Evolutionary conservation across 2,888 invertebrate genomes (phyloP), one percentile per base, ranked within the genome.

Genomic region (Acleris emargana): DNA sequence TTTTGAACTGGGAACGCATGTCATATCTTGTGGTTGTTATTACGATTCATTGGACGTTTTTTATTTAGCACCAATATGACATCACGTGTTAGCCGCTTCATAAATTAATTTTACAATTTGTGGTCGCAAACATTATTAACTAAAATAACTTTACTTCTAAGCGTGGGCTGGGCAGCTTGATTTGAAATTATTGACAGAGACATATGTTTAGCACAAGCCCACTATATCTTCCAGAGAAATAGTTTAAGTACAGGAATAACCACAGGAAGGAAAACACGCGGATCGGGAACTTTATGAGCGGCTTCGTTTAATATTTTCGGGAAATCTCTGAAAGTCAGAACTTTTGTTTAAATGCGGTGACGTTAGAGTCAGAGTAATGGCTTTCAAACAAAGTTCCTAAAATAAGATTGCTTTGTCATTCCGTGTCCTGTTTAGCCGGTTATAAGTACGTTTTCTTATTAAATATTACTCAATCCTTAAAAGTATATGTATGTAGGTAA

Each of bases 211-310:
- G 3, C 53, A 64, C 51, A 51, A 52, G 22, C 7, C 49, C 13
- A 54, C 20, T 25, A 42, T 64, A 59, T 54, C 51, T 55, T 66
- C 60, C 64, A 66, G 55, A 32, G 45, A 60, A 64, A 58, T 64
- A 42, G 22, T 43, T 28, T 49, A 64, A 55, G 60, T 55, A 60
- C 64, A 60, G 60, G 60, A 66, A 66, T 66, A 66, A 57, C 60
- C 45, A 38, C 55, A 20, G 28, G 49, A 32, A 49, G 22, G 54
- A 59, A 49, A 60, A 43, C 16, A 49, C 11, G 9, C 17, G 4
- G 18, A 16, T 59, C 13, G 9, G 17, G 9, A 50, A 43, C 11
- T 60, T 66, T 51, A 64, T 20, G 45, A 51, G 64, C 55, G 55
- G 55, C 57, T 51, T 11, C 6, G 54, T 50, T 55, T 57, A 51